Conservation (phyloP, 2,797 vertebrate species). For the Hippopotamyrus pictus region DNA sequence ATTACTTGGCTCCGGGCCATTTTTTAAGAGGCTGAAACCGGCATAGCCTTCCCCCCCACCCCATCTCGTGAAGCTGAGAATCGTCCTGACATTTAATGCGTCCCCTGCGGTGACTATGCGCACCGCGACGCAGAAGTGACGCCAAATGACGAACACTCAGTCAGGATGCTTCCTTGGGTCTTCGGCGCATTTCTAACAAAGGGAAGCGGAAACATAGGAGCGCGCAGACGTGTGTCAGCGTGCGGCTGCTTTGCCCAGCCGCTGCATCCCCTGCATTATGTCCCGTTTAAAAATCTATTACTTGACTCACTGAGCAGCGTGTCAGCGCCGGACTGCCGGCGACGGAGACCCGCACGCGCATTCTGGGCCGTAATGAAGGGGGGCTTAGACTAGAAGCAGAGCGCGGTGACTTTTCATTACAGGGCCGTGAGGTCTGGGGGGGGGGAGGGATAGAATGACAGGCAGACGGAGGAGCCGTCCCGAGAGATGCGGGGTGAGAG, state of each 20-base stretch:
- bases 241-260: background rate
- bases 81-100: background rate
- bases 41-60: background rate
- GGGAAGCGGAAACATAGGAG: background rate
- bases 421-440: slow-evolving; percentile 5
- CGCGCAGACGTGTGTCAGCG: no score
- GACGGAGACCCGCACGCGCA: slow-evolving; percentile 39
- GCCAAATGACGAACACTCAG: background rate
- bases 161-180: background rate
- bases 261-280: background rate
- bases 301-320: slow-evolving; percentile 23
- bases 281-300: slow-evolving; percentile 34
- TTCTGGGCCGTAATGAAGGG: slow-evolving; percentile 49
- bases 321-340: slow-evolving; percentile 32
- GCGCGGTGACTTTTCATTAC: slow-evolving; percentile 43
- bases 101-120: background rate
- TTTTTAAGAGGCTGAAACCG: background rate
- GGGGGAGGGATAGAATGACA: slow-evolving; percentile 17
- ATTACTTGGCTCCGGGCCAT: background rate
- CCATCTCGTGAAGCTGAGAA: background rate
- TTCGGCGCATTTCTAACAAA: background rate
- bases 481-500: slow-evolving; percentile 23
- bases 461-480: slow-evolving; percentile 22
- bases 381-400: slow-evolving; percentile 42
- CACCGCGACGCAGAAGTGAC: background rate